Percentiles rank a stretch among this genome's conserved stretches.
These are phyloP conservation scores for Strix occidentalis DNA, from an alignment of 2,797 vertebrate genomes.

Conservation along the genomic window DNA sequence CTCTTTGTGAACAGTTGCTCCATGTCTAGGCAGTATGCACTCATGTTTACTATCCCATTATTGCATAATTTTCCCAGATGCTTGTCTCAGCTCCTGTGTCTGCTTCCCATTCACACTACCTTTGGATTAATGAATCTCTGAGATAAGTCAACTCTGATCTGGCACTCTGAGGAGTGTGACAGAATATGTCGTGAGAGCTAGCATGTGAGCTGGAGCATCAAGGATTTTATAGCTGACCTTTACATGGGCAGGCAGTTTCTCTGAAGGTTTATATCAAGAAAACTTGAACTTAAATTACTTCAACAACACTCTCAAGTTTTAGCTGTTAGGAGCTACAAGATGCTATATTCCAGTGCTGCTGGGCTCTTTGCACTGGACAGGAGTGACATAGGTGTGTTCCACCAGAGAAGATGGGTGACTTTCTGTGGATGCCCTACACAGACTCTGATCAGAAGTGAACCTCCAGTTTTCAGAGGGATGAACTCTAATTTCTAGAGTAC, in stretches of 20 bases:
- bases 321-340: background rate
- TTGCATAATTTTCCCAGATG: background rate
- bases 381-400: background rate
- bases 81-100: background rate
- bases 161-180: background rate
- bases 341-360: background rate
- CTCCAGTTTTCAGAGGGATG: background rate
- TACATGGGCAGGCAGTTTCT: background rate
- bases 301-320: background rate
- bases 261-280: background rate
- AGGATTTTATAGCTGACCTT: background rate
- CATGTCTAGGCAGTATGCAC: background rate
- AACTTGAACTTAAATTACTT: background rate
- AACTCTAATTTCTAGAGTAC: background rate
- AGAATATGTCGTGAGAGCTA: background rate
- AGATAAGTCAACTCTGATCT: background rate
- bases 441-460: background rate
- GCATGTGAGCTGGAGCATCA: background rate
- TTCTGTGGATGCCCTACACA: background rate
- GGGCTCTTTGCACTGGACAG: background rate
- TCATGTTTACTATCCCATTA: background rate
- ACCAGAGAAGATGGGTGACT: background rate
- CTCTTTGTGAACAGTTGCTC: background rate
- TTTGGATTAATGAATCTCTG: background rate
- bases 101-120: background rate